Conservation (phyloP, 2,797 vertebrate species). For the Craterocephalus amniculus region DNA sequence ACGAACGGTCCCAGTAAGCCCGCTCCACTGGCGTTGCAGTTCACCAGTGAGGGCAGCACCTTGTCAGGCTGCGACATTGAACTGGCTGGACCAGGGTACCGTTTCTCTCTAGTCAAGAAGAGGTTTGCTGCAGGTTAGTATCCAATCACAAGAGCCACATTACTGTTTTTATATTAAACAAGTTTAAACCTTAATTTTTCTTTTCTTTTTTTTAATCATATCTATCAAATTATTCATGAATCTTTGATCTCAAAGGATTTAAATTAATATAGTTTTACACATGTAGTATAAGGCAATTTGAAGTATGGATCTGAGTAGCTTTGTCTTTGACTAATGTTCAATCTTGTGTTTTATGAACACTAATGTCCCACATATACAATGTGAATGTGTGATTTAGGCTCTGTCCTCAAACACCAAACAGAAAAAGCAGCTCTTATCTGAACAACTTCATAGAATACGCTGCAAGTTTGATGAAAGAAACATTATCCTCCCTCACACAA, state of each 20-base stretch:
- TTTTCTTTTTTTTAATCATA: not conserved
- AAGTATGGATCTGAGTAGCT: not conserved
- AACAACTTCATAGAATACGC: not conserved
- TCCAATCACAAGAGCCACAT: not conserved
- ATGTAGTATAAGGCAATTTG: not conserved
- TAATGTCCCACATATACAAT: not conserved
- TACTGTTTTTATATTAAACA: not conserved
- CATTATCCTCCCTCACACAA: not conserved
- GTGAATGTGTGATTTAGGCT: not conserved
- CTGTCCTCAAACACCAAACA: not conserved
- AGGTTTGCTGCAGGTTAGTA: slow-evolving; percentile 95
- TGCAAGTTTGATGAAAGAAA: not conserved
- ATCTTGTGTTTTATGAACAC: not conserved
- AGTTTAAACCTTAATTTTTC: not conserved
- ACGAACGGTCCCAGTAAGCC: slow-evolving; percentile 93
- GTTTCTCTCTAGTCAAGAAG: slow-evolving; percentile 98
- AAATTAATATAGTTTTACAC: not conserved
- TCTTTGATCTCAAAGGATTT: not conserved
- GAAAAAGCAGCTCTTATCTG: not conserved
- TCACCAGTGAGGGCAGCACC: slow-evolving; percentile 97
- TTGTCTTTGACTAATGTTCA: not conserved
- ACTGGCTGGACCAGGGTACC: slow-evolving; percentile 93
- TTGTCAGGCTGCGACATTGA: slow-evolving; percentile 96
- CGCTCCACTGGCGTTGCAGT: slow-evolving; percentile 92
- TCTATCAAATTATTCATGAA: not conserved